Conservation (phyloP, 2,113 vertebrate genomes). For the Mirounga angustirostris region DNA sequence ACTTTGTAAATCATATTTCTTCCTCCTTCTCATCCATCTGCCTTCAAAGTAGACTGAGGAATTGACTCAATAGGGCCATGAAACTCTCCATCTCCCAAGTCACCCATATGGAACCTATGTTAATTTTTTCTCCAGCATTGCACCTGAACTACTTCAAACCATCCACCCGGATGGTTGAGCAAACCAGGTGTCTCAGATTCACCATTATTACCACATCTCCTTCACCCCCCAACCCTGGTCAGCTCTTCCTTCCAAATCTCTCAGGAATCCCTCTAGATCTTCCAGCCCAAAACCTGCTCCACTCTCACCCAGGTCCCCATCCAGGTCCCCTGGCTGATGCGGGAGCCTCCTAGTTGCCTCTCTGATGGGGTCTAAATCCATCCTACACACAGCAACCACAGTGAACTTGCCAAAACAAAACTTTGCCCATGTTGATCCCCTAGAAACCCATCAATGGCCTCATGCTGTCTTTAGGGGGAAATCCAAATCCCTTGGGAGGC, state of each 20-base stretch:
- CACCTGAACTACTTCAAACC: background rate
- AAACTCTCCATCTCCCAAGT: background rate
- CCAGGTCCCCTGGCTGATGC: rapidly evolving
- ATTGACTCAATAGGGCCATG: background rate
- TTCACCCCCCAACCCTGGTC: no score
- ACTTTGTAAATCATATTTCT: background rate
- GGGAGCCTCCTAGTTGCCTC: background rate
- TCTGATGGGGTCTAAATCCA: background rate
- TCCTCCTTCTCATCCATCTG: background rate
- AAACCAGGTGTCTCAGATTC: background rate
- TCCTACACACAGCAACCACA: background rate
- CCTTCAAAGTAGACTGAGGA: background rate
- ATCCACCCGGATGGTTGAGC: background rate
- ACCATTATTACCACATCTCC: background rate
- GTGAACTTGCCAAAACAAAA: background rate
- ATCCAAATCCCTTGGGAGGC: background rate
- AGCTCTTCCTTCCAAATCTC: background rate
- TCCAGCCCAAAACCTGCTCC: background rate
- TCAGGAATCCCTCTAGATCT: background rate
- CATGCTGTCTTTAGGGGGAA: background rate
- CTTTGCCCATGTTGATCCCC: no score
- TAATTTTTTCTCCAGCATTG: background rate
- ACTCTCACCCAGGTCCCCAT: background rate
- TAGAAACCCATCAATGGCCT: background rate
- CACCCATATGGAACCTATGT: background rate